Percentiles rank a stretch among this genome's conserved stretches.
phyloP scores from a whole-genome alignment of 1,140 invertebrate species.

The Sycophila sp. region DNA sequence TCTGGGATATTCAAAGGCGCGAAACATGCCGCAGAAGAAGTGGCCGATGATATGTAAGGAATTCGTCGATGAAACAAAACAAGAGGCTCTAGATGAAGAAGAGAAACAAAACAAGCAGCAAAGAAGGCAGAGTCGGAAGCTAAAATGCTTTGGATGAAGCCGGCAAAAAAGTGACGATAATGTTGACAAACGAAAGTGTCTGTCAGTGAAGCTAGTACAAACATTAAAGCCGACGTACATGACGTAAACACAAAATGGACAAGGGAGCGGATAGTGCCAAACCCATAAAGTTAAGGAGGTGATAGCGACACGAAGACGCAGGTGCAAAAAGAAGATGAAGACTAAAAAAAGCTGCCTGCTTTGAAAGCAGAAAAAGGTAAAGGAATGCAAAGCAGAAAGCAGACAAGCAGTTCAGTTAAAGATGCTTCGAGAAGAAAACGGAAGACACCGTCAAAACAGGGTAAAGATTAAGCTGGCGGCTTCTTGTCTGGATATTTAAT shows the following conservation, averaged over 20 bases:
- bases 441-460: slow-evolving; percentile 31
- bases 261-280: background rate
- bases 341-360: slow-evolving; percentile 28
- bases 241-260: no score
- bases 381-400: background rate
- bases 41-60: slow-evolving; percentile 39
- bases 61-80: slow-evolving; percentile 46
- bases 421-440: background rate
- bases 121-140: slow-evolving; percentile 46
- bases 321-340: slow-evolving; percentile 40
- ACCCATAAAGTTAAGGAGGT: background rate
- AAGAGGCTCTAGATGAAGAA: slow-evolving; percentile 41
- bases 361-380: background rate
- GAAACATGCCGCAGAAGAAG: slow-evolving; percentile 43
- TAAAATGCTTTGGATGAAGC: slow-evolving; percentile 9
- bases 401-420: slow-evolving; percentile 18
- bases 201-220: background rate
- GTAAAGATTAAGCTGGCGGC: slow-evolving; percentile 42
- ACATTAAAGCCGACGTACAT: background rate
- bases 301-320: background rate
- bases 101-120: slow-evolving; percentile 39
- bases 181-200: no score
- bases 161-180: no score
- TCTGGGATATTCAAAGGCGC: slow-evolving; percentile 50
- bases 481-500: slow-evolving; percentile 44